Evolutionary conservation across 2,888 invertebrate genomes (phyloP).

Genomic region (Volucella bombylans): DNA sequence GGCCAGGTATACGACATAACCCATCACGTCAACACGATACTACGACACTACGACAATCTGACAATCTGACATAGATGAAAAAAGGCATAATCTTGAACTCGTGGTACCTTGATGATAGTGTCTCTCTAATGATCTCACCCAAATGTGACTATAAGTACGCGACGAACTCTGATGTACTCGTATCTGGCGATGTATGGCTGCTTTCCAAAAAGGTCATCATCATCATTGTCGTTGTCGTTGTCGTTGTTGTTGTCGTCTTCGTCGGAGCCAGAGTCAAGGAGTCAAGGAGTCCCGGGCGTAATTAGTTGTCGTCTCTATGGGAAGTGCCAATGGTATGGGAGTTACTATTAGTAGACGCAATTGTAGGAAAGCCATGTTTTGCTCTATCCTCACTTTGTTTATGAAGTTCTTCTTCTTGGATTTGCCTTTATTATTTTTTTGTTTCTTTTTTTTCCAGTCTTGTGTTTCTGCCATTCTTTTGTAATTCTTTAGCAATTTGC

Average conservation of each 20-base stretch:
- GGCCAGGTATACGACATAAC: constrained; percentile 9
- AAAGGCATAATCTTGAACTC: constrained; percentile 54
- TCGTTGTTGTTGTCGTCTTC: constrained; percentile 7
- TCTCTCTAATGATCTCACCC: constrained; percentile 67
- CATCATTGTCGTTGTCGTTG: constrained; percentile 27
- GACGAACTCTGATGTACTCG: constrained; percentile 15
- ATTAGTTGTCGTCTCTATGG: constrained; percentile 57
- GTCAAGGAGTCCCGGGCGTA: constrained; percentile 25
- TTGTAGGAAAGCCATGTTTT: constrained; percentile 25
- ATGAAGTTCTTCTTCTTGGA: constrained; percentile 38
- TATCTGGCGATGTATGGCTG: constrained; percentile 48
- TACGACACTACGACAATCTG: constrained; percentile 2
- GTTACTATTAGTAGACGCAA: constrained; percentile 9
- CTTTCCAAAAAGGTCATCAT: constrained; percentile 67
- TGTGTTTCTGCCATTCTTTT: constrained; percentile 25
- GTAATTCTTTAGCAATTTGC: constrained; percentile 68
- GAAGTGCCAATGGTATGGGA: constrained; percentile 11
- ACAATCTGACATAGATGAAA: neutral
- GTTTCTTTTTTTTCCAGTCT: neutral
- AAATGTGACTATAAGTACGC: constrained; percentile 44
- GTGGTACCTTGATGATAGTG: neutral
- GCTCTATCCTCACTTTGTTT: constrained; percentile 14
- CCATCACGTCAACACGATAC: neutral
- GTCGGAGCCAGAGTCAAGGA: constrained; percentile 44
- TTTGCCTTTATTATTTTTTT: constrained; percentile 8